Percentiles rank a stretch among this genome's conserved stretches.
Evolutionary conservation across 2,888 invertebrate genomes (phyloP).

Genomic region (Phlogophora meticulosa): DNA sequence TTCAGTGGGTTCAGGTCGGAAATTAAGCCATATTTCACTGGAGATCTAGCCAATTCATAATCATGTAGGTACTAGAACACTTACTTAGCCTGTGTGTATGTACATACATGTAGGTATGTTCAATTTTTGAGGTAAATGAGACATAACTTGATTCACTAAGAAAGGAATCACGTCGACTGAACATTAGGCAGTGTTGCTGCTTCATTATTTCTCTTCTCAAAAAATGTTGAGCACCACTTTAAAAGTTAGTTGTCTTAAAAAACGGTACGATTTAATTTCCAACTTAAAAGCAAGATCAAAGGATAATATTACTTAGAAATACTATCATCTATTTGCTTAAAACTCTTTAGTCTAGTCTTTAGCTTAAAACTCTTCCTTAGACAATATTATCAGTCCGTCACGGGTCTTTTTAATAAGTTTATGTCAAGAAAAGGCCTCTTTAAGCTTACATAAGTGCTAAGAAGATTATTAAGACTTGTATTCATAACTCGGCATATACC

Average conservation of each 20-base stretch:
- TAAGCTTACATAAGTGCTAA: conserved; percentile 5
- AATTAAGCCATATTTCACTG: conserved; percentile 66
- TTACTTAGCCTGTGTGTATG: background rate
- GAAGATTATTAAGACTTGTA: conserved; percentile 25
- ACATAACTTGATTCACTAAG: background rate
- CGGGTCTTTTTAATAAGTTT: background rate
- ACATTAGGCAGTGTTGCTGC: no score
- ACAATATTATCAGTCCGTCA: no score
- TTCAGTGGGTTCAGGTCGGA: conserved; percentile 66
- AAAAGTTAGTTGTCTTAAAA: background rate
- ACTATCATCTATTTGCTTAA: background rate
- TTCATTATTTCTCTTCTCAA: no score
- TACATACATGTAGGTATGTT: no score
- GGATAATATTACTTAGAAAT: background rate
- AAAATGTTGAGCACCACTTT: background rate
- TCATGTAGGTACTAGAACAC: conserved; percentile 24
- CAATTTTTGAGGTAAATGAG: conserved; percentile 20
- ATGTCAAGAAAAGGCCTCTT: background rate
- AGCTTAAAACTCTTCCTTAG: background rate
- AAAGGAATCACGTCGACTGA: no score
- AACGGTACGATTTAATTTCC: background rate
- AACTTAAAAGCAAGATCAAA: background rate
- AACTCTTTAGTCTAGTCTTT: no score
- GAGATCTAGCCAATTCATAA: conserved; percentile 54
- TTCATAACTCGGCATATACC: conserved; percentile 40